phyloP scores from a whole-genome alignment of 2,797 vertebrate species.

The Spheniscus humboldti region DNA sequence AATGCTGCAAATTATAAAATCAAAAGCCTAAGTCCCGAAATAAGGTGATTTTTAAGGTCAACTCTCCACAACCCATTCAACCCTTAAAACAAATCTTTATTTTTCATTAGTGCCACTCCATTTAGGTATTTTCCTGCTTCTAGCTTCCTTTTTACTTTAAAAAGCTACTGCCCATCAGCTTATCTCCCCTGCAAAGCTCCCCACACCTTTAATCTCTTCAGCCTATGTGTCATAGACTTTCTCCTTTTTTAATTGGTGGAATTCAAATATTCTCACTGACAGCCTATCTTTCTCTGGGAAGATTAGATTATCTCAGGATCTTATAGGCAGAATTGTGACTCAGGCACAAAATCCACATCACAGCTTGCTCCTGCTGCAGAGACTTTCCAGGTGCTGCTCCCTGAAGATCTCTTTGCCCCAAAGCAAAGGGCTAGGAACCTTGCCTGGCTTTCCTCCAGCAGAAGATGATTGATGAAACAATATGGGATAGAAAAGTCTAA shows the following conservation, averaged over 20 bases:
- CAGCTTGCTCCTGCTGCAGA: neutral
- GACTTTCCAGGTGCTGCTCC: neutral
- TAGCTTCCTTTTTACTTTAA: neutral
- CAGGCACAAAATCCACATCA: neutral
- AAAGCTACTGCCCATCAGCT: neutral
- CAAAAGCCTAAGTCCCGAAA: neutral
- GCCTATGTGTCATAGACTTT: neutral
- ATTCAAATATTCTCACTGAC: neutral
- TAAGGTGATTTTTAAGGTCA: neutral
- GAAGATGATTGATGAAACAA: neutral
- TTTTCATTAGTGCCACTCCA: neutral
- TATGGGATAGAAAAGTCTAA: neutral
- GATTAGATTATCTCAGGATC: neutral
- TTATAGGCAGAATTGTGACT: neutral
- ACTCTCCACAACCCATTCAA: neutral
- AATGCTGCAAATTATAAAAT: neutral
- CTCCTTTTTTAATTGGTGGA: neutral
- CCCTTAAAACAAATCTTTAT: neutral
- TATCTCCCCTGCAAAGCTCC: neutral
- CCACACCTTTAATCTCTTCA: slow-evolving; percentile 1
- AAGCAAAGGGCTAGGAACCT: neutral
- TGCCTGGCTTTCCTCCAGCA: neutral
- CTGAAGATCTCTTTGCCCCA: neutral
- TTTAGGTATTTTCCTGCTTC: neutral
- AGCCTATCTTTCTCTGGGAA: neutral